Conservation (phyloP, 1,140 invertebrate genomes). For the Drosophila punjabiensis region DNA sequence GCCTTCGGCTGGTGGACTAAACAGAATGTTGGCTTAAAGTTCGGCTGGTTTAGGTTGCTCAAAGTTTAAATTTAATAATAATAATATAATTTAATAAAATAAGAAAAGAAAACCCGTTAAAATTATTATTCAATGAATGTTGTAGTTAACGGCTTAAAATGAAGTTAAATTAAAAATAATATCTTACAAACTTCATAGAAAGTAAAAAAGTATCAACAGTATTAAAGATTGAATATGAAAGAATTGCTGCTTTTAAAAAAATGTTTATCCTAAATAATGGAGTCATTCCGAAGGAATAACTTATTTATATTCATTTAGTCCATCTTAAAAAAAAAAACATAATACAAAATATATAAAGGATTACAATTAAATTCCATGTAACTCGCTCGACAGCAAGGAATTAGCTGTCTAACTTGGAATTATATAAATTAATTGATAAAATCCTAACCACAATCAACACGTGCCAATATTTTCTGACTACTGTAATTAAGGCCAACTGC, state of each 20-base stretch:
- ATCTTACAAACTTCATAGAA: not conserved
- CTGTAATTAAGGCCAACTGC: slow-evolving; percentile 21
- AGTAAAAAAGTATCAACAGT: not conserved
- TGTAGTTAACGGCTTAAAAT: too few species aligned
- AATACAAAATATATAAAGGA: too few species aligned
- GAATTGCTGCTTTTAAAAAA: too few species aligned
- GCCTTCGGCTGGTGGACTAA: slow-evolving; percentile 7
- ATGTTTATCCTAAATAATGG: too few species aligned
- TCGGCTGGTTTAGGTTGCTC: not conserved
- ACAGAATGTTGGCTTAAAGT: slow-evolving; percentile 15
- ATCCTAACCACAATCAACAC: not conserved
- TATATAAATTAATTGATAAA: not conserved
- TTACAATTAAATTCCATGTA: not conserved
- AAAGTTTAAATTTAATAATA: not conserved
- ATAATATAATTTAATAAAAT: too few species aligned
- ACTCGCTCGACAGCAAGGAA: not conserved
- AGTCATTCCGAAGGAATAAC: too few species aligned
- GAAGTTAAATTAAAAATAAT: not conserved
- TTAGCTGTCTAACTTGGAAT: not conserved
- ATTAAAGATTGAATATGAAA: too few species aligned
- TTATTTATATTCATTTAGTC: too few species aligned
- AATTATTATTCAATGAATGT: too few species aligned
- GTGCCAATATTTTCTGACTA: not conserved
- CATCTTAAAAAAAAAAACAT: too few species aligned
- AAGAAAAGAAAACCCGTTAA: too few species aligned